These are phyloP conservation scores for Lithobates sylvaticus DNA, from an alignment of 2,797 vertebrate genomes.

Conservation along the genomic window DNA sequence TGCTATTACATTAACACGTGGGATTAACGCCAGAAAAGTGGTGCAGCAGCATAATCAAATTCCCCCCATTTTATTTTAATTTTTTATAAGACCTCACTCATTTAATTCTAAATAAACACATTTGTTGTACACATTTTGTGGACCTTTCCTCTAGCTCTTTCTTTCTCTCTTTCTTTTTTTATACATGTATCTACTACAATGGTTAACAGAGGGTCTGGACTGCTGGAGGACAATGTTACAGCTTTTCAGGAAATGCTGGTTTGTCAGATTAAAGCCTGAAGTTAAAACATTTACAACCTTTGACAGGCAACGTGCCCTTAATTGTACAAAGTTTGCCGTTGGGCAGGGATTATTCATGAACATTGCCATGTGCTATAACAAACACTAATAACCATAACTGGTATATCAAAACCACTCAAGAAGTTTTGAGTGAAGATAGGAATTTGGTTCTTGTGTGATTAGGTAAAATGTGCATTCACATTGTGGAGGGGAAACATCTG, in stretches of 20 bases:
- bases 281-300: slow-evolving; percentile 40
- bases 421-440: background rate
- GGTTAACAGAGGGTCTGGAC: background rate
- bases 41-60: too few relatives aligned
- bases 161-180: too few relatives aligned
- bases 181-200: too few relatives aligned
- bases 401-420: slow-evolving; percentile 17
- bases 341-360: slow-evolving; percentile 11
- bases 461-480: slow-evolving; percentile 18
- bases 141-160: too few relatives aligned
- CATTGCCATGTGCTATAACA: slow-evolving; percentile 23
- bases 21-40: too few relatives aligned
- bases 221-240: slow-evolving; percentile 18
- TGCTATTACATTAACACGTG: too few relatives aligned
- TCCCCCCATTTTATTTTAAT: too few relatives aligned
- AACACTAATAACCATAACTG: slow-evolving; percentile 23
- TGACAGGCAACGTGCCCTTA: slow-evolving; percentile 37
- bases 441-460: slow-evolving; percentile 10
- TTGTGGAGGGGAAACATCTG: slow-evolving; percentile 14
- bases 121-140: too few relatives aligned
- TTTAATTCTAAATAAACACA: too few relatives aligned
- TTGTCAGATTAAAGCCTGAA: slow-evolving; percentile 22
- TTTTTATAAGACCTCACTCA: too few relatives aligned
- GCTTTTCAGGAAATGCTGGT: slow-evolving; percentile 31
- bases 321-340: slow-evolving; percentile 20